Evolutionary conservation across 37 sponge, comb jelly and placozoan genomes (phyloP), one percentile per base, ranked within the genome.

Genomic region (Hormiphora californensis): DNA sequence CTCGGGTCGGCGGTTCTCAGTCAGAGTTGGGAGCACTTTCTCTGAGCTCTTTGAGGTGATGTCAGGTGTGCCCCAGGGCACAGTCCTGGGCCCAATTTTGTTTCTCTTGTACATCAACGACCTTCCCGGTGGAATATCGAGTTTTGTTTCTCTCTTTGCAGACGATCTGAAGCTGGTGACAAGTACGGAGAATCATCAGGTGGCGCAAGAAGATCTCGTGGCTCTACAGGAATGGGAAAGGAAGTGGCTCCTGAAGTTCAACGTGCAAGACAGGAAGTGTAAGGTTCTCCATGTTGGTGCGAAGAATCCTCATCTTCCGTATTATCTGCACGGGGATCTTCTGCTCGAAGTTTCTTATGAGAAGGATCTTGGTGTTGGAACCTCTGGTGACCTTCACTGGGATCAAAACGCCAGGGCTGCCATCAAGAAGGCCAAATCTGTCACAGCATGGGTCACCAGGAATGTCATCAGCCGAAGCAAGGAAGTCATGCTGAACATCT

Each of bases 31-130:
- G 4, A 7, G 19, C 38, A 36, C 38, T 39, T 35, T 34, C 68
- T 65, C 68, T 49, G n/a, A n/a, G n/a, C n/a, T n/a, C n/a, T 57
- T 57, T 57, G 35, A 65, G 12, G 68, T 65, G 12, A 25, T 34
- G 1, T 73, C 81, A 32, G 68, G 68, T 65, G 68, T 65, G 17
- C 68, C 68, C 31, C 68, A 65, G 38, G 68, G 68, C 35, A 35
- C 68, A 25, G 81, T 73, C 11, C 46, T 73, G 19, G 81, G 81
- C 17, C 81, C 81, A 39, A n/a, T 73, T n/a, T 22, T 73, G 32
- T 73, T 73, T 46, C 44, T 73, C 9, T 43, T 73, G 21, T 73
- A 36, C 44, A 73, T 73, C 81, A 73, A 73, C 43, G 81, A 73
- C 44, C 21, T 73, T 25, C 81, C 81, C 2, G 22, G 22, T 73